Percentiles rank a stretch among this genome's conserved stretches.
phyloP scores from a whole-genome alignment of 2,797 vertebrate species.

The Liasis olivaceus region DNA sequence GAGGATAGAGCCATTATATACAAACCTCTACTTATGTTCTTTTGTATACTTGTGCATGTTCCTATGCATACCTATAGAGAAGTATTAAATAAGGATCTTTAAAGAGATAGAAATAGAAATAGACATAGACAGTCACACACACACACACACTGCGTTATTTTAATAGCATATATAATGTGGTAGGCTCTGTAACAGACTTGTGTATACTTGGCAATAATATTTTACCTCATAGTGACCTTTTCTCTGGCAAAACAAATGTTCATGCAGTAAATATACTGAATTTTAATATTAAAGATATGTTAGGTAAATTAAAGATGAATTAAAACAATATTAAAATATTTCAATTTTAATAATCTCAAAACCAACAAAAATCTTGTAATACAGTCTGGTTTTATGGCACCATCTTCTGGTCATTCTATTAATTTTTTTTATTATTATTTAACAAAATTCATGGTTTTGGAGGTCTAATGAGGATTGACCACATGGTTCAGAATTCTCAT shows the following conservation, averaged over 20 bases:
- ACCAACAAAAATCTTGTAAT: not conserved
- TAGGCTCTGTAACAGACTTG: not conserved
- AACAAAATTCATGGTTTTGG: not conserved
- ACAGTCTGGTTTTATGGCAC: slow-evolving; percentile 8
- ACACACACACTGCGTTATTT: not conserved
- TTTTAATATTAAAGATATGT: not conserved
- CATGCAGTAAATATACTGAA: not conserved
- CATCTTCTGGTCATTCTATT: slow-evolving; percentile 25
- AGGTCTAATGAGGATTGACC: not conserved
- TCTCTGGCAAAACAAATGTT: not conserved
- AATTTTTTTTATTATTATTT: not conserved
- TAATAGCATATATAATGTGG: not conserved
- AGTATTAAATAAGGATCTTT: not conserved
- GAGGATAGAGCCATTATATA: not conserved
- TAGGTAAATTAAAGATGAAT: not conserved
- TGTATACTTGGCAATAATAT: not conserved
- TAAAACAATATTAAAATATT: not conserved
- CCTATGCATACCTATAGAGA: not conserved
- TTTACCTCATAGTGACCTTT: not conserved
- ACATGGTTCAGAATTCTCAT: not conserved
- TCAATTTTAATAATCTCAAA: not conserved
- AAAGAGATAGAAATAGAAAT: not conserved
- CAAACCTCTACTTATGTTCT: not conserved
- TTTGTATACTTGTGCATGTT: not conserved
- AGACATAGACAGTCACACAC: not conserved